Percentiles rank a stretch among this genome's conserved stretches.
These are phyloP conservation scores for Phylloscopus trochilus DNA, from an alignment of 2,113 vertebrate genomes.

Conservation along the genomic window DNA sequence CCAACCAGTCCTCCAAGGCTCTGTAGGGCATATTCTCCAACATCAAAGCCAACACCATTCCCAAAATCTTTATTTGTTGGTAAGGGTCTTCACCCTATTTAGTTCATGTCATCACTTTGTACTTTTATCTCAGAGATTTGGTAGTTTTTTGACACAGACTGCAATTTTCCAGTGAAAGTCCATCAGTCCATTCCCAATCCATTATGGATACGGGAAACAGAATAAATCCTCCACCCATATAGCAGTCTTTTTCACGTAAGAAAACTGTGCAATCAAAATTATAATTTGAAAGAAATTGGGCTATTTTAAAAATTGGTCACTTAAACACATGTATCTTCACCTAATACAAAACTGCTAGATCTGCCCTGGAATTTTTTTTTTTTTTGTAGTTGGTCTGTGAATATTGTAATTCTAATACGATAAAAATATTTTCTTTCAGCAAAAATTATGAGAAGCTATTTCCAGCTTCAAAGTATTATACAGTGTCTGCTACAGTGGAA, in stretches of 20 bases:
- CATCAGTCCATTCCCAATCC: neutral
- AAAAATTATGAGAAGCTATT: neutral
- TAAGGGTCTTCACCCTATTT: neutral
- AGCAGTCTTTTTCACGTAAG: neutral
- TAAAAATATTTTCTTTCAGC: neutral
- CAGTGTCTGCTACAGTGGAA: neutral
- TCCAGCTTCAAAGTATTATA: neutral
- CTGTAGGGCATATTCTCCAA: accelerated
- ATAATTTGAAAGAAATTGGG: neutral
- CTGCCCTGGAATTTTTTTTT: neutral
- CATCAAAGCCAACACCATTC: neutral
- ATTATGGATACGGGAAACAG: neutral
- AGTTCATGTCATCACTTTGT: neutral
- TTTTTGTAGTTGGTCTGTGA: neutral
- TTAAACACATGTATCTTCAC: neutral
- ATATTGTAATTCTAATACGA: neutral
- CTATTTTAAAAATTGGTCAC: neutral
- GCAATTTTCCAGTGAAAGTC: neutral
- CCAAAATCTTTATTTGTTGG: neutral
- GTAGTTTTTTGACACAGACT: neutral
- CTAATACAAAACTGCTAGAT: neutral
- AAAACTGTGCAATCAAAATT: neutral
- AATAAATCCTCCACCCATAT: neutral
- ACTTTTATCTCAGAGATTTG: neutral
- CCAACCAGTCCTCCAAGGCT: neutral